Percentiles rank a stretch among this genome's conserved stretches.
phyloP scores from a whole-genome alignment of 37 sponge, comb jelly and placozoan species.

The Chondrosia reniformis region DNA sequence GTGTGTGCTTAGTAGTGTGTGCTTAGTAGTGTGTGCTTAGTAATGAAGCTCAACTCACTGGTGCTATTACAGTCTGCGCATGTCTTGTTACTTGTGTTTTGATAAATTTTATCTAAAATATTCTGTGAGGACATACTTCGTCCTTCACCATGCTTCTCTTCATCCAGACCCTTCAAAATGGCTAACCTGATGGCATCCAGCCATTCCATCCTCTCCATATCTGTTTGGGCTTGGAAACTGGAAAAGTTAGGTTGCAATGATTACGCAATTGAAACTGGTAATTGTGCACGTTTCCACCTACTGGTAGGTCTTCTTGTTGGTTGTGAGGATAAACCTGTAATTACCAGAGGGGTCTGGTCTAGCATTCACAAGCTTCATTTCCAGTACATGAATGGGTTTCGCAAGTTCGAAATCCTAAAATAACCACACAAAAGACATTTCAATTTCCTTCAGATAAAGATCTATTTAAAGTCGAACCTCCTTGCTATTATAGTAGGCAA shows the following conservation, averaged over 20 bases:
- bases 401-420: slow-evolving; percentile 58
- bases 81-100: slow-evolving; percentile 64
- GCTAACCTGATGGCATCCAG: slow-evolving; percentile 53
- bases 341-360: slow-evolving; percentile 55
- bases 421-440: background rate
- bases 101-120: slow-evolving; percentile 46
- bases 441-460: background rate
- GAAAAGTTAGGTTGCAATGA: background rate
- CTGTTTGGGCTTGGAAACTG: slow-evolving; percentile 62
- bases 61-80: slow-evolving; percentile 81
- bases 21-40: background rate
- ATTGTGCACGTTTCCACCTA: slow-evolving; percentile 32
- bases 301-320: slow-evolving; percentile 63
- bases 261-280: background rate
- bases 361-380: slow-evolving; percentile 65
- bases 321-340: slow-evolving; percentile 62
- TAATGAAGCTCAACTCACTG: background rate
- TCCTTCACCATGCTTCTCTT: slow-evolving; percentile 24
- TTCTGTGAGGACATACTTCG: slow-evolving; percentile 33
- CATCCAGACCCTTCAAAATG: slow-evolving; percentile 66
- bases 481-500: slow-evolving; percentile 71
- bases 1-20: background rate
- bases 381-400: slow-evolving; percentile 73
- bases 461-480: slow-evolving; percentile 31
- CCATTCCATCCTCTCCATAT: slow-evolving; percentile 68